Evolutionary conservation across 1,140 invertebrate species (phyloP).

Genomic region (Nomia melanderi): DNA sequence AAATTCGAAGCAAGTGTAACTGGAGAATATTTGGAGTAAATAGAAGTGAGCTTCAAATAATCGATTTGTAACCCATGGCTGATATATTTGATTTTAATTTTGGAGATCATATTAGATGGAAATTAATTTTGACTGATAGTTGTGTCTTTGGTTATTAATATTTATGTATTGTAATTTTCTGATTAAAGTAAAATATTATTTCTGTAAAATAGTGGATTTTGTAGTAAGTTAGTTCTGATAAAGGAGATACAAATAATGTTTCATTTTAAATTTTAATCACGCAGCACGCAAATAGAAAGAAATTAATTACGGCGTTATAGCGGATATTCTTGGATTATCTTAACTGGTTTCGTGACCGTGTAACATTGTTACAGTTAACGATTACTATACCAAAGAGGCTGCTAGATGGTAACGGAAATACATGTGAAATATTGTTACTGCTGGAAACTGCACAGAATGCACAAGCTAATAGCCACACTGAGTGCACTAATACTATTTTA

Average conservation of each 20-base stretch:
- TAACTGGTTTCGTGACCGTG: constrained; percentile 11
- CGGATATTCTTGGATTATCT: constrained; percentile 11
- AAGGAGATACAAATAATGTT: neutral
- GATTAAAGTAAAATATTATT: no score
- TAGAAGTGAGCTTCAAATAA: no score
- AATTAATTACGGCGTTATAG: constrained; percentile 4
- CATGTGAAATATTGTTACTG: constrained; percentile 15
- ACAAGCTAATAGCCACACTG: neutral
- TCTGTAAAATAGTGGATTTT: no score
- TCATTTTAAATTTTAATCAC: no score
- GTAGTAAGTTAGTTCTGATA: neutral
- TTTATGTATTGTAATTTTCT: no score
- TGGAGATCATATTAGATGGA: no score
- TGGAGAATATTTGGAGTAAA: no score
- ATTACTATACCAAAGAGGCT: constrained; percentile 1
- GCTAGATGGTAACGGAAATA: constrained; percentile 3
- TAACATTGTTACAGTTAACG: constrained; percentile 23
- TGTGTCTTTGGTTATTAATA: no score
- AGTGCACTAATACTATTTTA: constrained; percentile 10
- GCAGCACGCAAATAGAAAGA: neutral
- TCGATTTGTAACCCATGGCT: no score
- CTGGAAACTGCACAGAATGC: constrained; percentile 9
- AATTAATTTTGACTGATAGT: no score
- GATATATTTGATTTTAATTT: no score
- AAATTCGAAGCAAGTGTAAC: no score